Evolutionary conservation across 2,888 invertebrate species (phyloP).

Genomic region (Catocala sponsa): DNA sequence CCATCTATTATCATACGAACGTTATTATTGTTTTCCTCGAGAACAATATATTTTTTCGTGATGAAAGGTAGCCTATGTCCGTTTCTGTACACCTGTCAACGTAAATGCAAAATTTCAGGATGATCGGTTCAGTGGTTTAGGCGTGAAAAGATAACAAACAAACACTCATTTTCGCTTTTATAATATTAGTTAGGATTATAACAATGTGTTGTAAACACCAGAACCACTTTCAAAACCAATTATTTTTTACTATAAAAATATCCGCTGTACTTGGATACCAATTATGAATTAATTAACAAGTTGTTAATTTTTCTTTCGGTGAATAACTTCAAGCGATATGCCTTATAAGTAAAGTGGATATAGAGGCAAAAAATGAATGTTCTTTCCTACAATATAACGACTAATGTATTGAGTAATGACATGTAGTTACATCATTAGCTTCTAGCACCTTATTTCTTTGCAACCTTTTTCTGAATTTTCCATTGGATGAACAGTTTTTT

Average conservation of each 20-base stretch:
- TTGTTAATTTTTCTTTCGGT: not conserved
- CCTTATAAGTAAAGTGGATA: not conserved
- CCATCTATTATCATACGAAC: too few relatives aligned
- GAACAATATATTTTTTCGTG: too few relatives aligned
- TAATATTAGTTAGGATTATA: too few relatives aligned
- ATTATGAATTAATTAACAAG: slow-evolving; percentile 32
- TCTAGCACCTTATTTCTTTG: slow-evolving; percentile 1
- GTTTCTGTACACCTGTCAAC: too few relatives aligned
- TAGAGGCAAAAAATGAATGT: not conserved
- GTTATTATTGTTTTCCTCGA: too few relatives aligned
- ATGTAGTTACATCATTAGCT: not conserved
- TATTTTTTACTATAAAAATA: slow-evolving; percentile 21
- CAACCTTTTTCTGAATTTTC: not conserved
- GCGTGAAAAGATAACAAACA: too few relatives aligned
- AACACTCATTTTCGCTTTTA: too few relatives aligned
- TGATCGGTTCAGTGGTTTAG: too few relatives aligned
- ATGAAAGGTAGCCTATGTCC: too few relatives aligned
- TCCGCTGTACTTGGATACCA: slow-evolving; percentile 14
- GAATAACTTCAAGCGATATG: not conserved
- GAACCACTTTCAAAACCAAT: slow-evolving; percentile 22
- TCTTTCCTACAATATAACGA: not conserved
- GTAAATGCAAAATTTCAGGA: too few relatives aligned
- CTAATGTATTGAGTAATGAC: slow-evolving; percentile 5
- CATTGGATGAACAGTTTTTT: not conserved
- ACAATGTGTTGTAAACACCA: too few relatives aligned